Evolutionary conservation across 2,113 vertebrate species (phyloP), one percentile per base, ranked within the genome.

Genomic region (Agelaius tricolor): DNA sequence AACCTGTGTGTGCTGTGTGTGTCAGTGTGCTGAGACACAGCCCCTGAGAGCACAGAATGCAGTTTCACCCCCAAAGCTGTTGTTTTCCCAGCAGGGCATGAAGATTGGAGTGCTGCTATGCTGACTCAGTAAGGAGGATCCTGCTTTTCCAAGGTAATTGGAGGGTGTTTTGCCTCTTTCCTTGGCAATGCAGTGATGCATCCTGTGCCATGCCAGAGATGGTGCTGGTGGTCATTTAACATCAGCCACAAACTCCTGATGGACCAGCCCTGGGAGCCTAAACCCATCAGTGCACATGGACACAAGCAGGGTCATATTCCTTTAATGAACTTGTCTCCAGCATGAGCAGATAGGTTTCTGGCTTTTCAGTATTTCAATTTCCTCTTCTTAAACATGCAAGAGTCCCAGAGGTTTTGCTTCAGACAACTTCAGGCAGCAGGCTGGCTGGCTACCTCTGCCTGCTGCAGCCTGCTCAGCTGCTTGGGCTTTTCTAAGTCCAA

Each of bases 1-100:
- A 27, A 47, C 5, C 2, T 5, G 43, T 2, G 0, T 24, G 39
- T 1, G 3, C 13, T 1, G 0, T 18, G 23, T 61, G 41, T 0
- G 5, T 11, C 3, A 8, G 1, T 27, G 44, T 19, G 22, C 5
- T 10, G 30, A 35, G 41, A 47, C 24, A 69, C 31, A 57, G 58
- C 9, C 37, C 27, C 19, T 39, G 30, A 49, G 27, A 79, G 30
- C 13, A 59, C 0, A 47, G 23, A 2, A 1, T 2, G 47, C 30
- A 46, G 7, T 54, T 73, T 74, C 30, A 67, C 5, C 6, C 33
- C 49, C 23, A 68, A 76, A 86, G 11, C 15, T 68, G 22, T 6
- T 31, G 4, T 49, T 84, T 71, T 69, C 39, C 31, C 31, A 71
- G 51, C 1, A 3, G 28, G 15, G 20, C 14, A 18, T 24, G 51